Conservation (phyloP, 2,888 invertebrate species). For the Homarus gammarus region DNA sequence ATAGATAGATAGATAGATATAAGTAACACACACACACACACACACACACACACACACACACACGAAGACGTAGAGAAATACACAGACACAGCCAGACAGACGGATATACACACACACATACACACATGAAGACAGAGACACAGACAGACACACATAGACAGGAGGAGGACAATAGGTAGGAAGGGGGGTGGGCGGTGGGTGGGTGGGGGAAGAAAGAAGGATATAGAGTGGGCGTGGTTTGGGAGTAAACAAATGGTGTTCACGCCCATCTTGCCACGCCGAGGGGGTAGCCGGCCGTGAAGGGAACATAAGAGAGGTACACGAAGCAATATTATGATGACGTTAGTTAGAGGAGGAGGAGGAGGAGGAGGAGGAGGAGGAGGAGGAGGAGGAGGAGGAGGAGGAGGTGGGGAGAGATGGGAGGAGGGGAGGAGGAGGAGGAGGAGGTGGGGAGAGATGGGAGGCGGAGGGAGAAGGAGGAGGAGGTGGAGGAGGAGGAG, state of each 20-base stretch:
- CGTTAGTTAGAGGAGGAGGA: not conserved
- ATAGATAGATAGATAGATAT: slow-evolving; percentile 27
- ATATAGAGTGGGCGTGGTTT: slow-evolving; percentile 25
- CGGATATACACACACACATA: too few species aligned
- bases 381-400: not conserved
- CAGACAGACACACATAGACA: slow-evolving; percentile 43
- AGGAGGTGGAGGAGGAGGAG: not conserved
- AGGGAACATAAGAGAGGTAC: not conserved
- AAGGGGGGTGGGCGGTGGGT: not conserved
- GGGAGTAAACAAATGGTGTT: slow-evolving; percentile 47
- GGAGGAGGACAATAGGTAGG: slow-evolving; percentile 13
- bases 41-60: too few species aligned
- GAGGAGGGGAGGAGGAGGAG: not conserved
- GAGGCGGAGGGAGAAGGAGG: not conserved
- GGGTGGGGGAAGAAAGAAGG: not conserved
- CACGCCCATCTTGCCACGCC: slow-evolving; percentile 55
- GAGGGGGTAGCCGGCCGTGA: slow-evolving; percentile 22
- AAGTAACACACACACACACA: too few species aligned
- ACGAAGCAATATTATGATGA: not conserved
- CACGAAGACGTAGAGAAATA: not conserved
- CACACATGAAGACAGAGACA: slow-evolving; percentile 26
- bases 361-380: not conserved
- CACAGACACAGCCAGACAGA: too few species aligned
- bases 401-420: not conserved
- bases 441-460: not conserved